Base-by-base conservation (phyloP, 1,140 invertebrate genomes). In the Macrosteles quadrilineatus region DNA sequence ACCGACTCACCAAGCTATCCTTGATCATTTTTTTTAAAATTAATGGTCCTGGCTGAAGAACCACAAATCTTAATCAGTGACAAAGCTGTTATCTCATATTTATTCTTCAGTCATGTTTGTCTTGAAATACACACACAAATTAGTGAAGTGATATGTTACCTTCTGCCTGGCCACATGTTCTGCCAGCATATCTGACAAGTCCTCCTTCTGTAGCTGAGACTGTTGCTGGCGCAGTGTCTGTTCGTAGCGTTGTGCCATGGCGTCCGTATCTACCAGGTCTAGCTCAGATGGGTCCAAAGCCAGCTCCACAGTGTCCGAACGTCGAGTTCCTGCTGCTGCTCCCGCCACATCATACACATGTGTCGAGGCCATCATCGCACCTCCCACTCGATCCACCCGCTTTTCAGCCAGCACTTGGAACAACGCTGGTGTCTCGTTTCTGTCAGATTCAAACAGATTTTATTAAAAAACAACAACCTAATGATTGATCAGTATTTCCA, bases 321-420 rank as follows among this genome's bases (percentile, higher is more conserved):
- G 9, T 21, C 27, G 36, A 9, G 82, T 81, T 14, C 87, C 87
- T 12, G 63, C 63, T n/a, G 71, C 53, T 2, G 55, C 69, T n/a
- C 29, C 50, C 1, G 53, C 67, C 80, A 98, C 88, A 78, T 99
- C 97, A 80, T 99, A 98, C 0, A 97, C 93, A 81, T 99, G 97
- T 0, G 95, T 97, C 17, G 97, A 99, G 3, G 91, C 97, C 97
- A 99, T 99, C 97, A 99, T 99, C 75, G 96, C 92, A 9, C 87
- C 89, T 12, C 94, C 94, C 66, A 99, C 87, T 68, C 90, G 86
- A 64, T 97, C 95, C 9, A 92, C 89, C 66, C 96, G 90, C 78
- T 97, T 94, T 83, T 99, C 98, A 29, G 96, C 96, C 64, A 99
- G 80, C 57, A 99, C 91, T 73, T 95, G 96, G 78, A 96, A 98